Percentiles rank a stretch among this genome's conserved stretches.
These are phyloP conservation scores for Dasyprocta punctata DNA, from an alignment of 2,113 vertebrate genomes.

Conservation along the genomic window DNA sequence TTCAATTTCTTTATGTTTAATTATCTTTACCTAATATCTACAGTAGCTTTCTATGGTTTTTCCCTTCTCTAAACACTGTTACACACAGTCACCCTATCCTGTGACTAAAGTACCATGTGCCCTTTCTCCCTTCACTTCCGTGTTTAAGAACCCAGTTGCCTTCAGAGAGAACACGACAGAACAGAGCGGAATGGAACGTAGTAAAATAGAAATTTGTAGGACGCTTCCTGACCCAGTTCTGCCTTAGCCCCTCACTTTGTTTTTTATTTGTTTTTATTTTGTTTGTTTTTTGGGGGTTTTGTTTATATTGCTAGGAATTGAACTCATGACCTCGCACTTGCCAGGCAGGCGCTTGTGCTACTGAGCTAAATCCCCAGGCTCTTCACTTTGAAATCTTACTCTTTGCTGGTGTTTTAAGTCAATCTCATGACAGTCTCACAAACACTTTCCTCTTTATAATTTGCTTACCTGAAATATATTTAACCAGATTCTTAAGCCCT, in stretches of 20 bases:
- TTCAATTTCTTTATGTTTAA: background rate
- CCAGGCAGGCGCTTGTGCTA: too few species aligned
- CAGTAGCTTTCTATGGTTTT: conserved; percentile 10
- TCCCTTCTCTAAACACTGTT: background rate
- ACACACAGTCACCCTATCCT: background rate
- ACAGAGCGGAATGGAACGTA: background rate
- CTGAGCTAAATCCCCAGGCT: background rate
- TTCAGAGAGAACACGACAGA: background rate
- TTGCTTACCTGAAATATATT: conserved; percentile 11
- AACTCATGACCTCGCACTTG: too few species aligned
- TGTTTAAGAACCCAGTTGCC: background rate
- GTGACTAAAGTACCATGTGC: background rate
- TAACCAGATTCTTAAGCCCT: conserved; percentile 31
- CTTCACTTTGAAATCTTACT: background rate
- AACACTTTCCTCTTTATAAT: conserved; percentile 27
- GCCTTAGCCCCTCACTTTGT: background rate
- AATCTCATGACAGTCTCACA: background rate
- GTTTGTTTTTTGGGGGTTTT: too few species aligned
- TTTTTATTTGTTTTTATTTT: too few species aligned
- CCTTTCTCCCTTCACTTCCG: background rate
- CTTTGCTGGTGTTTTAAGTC: background rate
- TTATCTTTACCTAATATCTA: background rate
- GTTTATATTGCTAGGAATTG: too few species aligned
- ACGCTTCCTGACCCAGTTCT: background rate
- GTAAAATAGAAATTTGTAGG: background rate